Percentiles rank a stretch among this genome's conserved stretches.
Conservation (phyloP, 2,888 invertebrate genomes). For the Amblyjoppa fuscipennis region DNA sequence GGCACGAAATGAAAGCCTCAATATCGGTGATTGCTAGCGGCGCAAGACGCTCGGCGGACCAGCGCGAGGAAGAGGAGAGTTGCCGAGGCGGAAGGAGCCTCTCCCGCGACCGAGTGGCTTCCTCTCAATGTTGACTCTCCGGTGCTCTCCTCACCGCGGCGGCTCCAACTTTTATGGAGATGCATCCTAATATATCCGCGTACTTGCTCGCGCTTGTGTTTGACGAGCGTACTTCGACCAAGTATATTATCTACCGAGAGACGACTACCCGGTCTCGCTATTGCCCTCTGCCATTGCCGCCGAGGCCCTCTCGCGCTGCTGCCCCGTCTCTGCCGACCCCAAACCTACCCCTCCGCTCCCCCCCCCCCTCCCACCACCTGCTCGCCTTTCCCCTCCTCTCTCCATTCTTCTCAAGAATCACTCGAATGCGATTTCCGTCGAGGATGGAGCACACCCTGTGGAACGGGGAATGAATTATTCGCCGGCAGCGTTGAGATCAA, state of each 20-base stretch:
- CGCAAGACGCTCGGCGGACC: conserved; percentile 80
- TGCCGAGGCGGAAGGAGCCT: conserved; percentile 78
- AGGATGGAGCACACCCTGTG: conserved; percentile 69
- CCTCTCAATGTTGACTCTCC: conserved; percentile 80
- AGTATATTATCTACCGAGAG: conserved; percentile 82
- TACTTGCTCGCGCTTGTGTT: conserved; percentile 84
- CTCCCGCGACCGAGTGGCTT: conserved; percentile 57
- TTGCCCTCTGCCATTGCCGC: conserved; percentile 46
- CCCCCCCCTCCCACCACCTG: no score
- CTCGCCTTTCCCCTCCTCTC: conserved; percentile 31
- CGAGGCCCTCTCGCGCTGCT: conserved; percentile 30
- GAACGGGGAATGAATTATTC: conserved; percentile 77
- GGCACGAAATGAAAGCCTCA: conserved; percentile 85
- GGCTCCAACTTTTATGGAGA: conserved; percentile 85
- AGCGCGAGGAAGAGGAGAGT: conserved; percentile 68
- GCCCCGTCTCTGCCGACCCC: conserved; percentile 61
- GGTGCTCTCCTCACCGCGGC: conserved; percentile 73
- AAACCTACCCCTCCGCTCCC: conserved; percentile 40
- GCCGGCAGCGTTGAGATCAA: conserved; percentile 71
- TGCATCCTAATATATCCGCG: conserved; percentile 85
- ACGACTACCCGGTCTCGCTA: conserved; percentile 44
- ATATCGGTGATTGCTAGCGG: conserved; percentile 85
- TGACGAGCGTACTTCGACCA: conserved; percentile 84
- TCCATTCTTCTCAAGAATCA: conserved; percentile 79
- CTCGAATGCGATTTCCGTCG: conserved; percentile 82